Conservation (phyloP, 2,797 vertebrate species). For the Karalla daura region DNA sequence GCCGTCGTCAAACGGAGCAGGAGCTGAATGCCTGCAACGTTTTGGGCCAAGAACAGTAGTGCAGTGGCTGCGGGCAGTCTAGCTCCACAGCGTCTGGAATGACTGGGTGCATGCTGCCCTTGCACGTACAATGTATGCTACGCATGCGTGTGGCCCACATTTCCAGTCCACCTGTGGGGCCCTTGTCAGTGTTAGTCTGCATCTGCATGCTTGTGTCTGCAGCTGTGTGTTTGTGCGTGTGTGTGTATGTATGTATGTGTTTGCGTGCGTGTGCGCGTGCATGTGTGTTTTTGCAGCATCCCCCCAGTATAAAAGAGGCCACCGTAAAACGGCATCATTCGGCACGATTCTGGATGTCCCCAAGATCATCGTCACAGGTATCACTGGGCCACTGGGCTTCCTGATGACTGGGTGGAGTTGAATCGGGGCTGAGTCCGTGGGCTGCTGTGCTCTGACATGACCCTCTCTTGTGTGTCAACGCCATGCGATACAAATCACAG, state of each 20-base stretch:
- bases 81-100: slow-evolving; percentile 26
- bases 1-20: slow-evolving; percentile 13
- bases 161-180: slow-evolving; percentile 39
- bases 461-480: slow-evolving; percentile 75
- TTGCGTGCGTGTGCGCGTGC: slow-evolving; percentile 89
- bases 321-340: slow-evolving; percentile 99
- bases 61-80: neutral
- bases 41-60: slow-evolving; percentile 27
- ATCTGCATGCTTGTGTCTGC: slow-evolving; percentile 94
- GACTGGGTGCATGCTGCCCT: slow-evolving; percentile 70
- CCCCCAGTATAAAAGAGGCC: slow-evolving; percentile 96
- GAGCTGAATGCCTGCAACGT: slow-evolving; percentile 34
- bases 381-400: slow-evolving; percentile 86
- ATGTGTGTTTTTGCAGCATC: slow-evolving; percentile 98
- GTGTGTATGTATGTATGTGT: slow-evolving; percentile 91
- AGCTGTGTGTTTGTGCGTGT: slow-evolving; percentile 84
- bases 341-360: slow-evolving; percentile 99
- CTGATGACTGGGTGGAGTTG: slow-evolving; percentile 80
- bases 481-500: slow-evolving; percentile 34
- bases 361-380: slow-evolving; percentile 99
- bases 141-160: slow-evolving; percentile 68
- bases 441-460: slow-evolving; percentile 53
- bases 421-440: slow-evolving; percentile 62
- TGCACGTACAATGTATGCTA: slow-evolving; percentile 60
- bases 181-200: slow-evolving; percentile 85